phyloP scores from a whole-genome alignment of 2,888 invertebrate species.

The Orchestes rusci region DNA sequence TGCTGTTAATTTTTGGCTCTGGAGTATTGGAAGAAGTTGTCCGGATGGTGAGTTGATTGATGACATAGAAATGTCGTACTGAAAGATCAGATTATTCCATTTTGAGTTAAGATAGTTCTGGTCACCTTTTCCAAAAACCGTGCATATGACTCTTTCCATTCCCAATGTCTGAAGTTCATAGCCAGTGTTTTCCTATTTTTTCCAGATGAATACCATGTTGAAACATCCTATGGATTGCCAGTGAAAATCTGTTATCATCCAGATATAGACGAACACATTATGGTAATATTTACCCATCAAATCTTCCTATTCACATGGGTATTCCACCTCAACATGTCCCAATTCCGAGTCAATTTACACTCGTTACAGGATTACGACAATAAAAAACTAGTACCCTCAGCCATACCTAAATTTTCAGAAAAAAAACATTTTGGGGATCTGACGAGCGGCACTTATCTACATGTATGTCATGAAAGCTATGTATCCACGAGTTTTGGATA shows the following conservation, averaged over 20 bases:
- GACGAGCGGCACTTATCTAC: slow-evolving; percentile 49
- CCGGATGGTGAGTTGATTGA: slow-evolving; percentile 49
- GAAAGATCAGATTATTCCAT: no score
- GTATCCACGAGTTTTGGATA: slow-evolving; percentile 48
- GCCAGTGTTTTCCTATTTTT: no score
- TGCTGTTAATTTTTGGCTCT: slow-evolving; percentile 54
- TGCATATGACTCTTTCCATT: no score
- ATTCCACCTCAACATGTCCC: no score
- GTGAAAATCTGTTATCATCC: slow-evolving; percentile 40
- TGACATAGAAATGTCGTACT: no score
- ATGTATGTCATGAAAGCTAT: slow-evolving; percentile 46
- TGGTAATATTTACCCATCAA: slow-evolving; percentile 41
- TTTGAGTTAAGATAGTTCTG: no score
- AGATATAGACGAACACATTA: slow-evolving; percentile 40
- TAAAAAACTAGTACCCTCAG: slow-evolving; percentile 23
- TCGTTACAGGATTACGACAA: slow-evolving; percentile 23
- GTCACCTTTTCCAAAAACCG: no score
- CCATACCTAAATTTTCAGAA: slow-evolving; percentile 40
- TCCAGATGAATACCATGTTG: slow-evolving; percentile 24
- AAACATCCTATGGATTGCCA: slow-evolving; percentile 30
- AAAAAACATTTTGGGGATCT: slow-evolving; percentile 44
- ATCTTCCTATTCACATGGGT: slow-evolving; percentile 42
- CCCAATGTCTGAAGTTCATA: no score
- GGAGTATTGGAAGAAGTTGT: slow-evolving; percentile 49
- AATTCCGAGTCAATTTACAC: no score